Evolutionary conservation across 2,113 vertebrate genomes (phyloP).

Genomic region (Formicarius rufipectus): DNA sequence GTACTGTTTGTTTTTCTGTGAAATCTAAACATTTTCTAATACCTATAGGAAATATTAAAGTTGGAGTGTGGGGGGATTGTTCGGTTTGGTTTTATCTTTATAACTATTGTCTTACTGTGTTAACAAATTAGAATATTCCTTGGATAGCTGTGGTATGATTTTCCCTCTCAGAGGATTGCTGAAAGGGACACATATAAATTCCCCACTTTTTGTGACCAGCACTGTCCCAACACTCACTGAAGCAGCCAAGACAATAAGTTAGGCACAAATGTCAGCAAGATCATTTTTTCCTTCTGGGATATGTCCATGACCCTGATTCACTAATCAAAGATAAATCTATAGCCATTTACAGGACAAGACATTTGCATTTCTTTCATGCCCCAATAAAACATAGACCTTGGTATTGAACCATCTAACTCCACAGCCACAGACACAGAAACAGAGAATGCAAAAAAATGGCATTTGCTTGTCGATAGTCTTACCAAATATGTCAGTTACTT

Average conservation of each 20-base stretch:
- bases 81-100: not conserved
- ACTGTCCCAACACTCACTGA: not conserved
- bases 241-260: not conserved
- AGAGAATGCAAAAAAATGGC: not conserved
- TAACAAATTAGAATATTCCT: not conserved
- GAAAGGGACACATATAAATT: not conserved
- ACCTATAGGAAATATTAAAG: not conserved
- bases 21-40: not conserved
- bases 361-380: not conserved
- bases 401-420: not conserved
- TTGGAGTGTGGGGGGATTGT: accelerated
- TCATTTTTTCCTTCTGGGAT: not conserved
- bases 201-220: not conserved
- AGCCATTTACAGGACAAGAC: not conserved
- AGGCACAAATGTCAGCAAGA: not conserved
- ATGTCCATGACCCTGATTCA: not conserved
- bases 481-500: not conserved
- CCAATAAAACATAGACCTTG: not conserved
- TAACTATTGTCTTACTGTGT: not conserved
- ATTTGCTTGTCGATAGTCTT: not conserved
- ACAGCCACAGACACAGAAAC: not conserved
- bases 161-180: not conserved
- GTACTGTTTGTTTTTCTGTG: not conserved
- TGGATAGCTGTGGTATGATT: not conserved
- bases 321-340: not conserved